These are phyloP conservation scores for Loxodonta africana DNA, from an alignment of 2,113 vertebrate species.

Conservation along the genomic window DNA sequence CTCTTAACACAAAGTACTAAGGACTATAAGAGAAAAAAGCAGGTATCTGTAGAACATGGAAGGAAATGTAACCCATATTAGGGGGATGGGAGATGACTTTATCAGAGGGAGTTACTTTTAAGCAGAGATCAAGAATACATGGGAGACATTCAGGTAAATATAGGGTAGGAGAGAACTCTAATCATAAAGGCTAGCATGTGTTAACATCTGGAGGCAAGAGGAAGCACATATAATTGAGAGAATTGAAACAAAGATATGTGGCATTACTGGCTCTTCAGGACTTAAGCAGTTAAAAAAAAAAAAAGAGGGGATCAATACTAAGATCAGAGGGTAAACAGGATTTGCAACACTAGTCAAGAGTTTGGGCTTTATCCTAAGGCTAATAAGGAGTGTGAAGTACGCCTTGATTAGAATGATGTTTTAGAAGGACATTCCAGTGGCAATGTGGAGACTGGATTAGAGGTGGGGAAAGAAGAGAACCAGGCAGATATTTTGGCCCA, in stretches of 20 bases:
- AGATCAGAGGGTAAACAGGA: not conserved
- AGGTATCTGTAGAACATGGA: not conserved
- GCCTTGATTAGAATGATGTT: not conserved
- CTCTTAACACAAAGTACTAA: not conserved
- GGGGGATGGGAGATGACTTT: not conserved
- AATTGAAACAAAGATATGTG: not conserved
- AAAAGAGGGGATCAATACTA: not conserved
- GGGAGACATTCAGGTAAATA: not conserved
- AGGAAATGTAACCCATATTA: not conserved
- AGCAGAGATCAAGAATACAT: not conserved
- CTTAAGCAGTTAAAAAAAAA: too few species aligned
- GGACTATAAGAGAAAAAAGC: not conserved
- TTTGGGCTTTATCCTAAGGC: not conserved
- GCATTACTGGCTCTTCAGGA: not conserved
- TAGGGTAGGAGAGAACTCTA: not conserved
- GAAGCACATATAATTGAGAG: not conserved
- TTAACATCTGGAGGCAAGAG: not conserved
- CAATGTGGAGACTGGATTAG: not conserved
- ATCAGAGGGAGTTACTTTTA: not conserved
- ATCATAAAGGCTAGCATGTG: not conserved
- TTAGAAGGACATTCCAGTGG: not conserved
- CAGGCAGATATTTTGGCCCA: not conserved
- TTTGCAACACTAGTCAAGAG: not conserved
- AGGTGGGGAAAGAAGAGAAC: not conserved
- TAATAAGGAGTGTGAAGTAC: not conserved